Evolutionary conservation across 2,113 vertebrate genomes (phyloP).

Genomic region (Forbesichthys papilliferus): DNA sequence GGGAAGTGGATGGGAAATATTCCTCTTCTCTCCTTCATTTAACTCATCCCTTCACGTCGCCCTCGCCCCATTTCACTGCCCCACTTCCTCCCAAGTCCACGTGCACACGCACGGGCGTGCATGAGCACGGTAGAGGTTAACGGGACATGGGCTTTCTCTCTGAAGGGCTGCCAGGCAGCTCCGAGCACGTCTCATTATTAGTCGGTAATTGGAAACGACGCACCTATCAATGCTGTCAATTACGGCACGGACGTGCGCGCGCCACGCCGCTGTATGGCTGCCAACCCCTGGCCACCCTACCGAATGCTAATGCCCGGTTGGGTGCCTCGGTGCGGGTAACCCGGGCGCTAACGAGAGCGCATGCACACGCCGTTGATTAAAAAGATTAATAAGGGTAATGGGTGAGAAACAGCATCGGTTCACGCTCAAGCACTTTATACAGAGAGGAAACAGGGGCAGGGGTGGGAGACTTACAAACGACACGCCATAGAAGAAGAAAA

Average conservation of each 20-base stretch:
- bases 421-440: constrained; percentile 34
- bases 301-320: constrained; percentile 56
- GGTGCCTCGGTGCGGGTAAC: constrained; percentile 33
- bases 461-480: constrained; percentile 10
- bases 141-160: constrained; percentile 3
- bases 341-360: constrained; percentile 45
- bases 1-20: constrained; percentile 64
- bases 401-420: constrained; percentile 51
- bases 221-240: constrained; percentile 58
- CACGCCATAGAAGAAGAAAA: constrained; percentile 5
- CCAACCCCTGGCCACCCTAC: constrained; percentile 42
- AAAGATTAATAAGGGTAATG: constrained; percentile 73
- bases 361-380: constrained; percentile 61
- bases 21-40: constrained; percentile 72
- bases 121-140: neutral
- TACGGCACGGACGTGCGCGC: constrained; percentile 29
- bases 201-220: constrained; percentile 64
- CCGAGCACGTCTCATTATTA: constrained; percentile 54
- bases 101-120: neutral
- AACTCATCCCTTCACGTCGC: constrained; percentile 64
- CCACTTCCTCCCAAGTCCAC: constrained; percentile 33
- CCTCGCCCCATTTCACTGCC: constrained; percentile 68
- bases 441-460: constrained; percentile 13
- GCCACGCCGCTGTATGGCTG: constrained; percentile 23
- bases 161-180: constrained; percentile 42